A percentile compares a stretch with the other conserved stretches of the same genome.
Conservation (phyloP, 2,113 vertebrate species). For the Falcunculus frontatus region DNA sequence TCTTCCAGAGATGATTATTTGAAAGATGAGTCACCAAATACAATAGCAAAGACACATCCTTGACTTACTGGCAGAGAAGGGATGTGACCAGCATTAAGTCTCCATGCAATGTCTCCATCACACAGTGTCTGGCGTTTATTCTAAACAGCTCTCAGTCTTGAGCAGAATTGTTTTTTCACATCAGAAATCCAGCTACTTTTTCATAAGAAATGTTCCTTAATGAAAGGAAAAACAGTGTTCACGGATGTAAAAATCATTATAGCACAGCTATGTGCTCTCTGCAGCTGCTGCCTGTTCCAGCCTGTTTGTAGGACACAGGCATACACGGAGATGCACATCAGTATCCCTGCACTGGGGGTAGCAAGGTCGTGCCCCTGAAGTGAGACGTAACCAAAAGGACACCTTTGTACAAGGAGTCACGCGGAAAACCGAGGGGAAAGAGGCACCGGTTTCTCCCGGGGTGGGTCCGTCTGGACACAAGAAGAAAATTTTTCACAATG, state of each 20-base stretch:
- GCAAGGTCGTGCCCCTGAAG: not conserved
- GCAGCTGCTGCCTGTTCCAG: not conserved
- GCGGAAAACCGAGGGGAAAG: not conserved
- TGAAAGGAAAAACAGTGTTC: not conserved
- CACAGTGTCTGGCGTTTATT: constrained; percentile 44
- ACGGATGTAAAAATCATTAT: not conserved
- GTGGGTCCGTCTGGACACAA: not conserved
- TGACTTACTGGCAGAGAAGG: constrained; percentile 51
- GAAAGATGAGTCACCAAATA: constrained; percentile 65
- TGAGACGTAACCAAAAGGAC: not conserved
- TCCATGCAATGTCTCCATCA: constrained; percentile 47
- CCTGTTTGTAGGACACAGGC: not conserved
- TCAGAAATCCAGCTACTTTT: constrained; percentile 27
- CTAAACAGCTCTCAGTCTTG: constrained; percentile 48
- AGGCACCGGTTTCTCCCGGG: not conserved
- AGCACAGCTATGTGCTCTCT: not conserved
- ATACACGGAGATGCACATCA: not conserved
- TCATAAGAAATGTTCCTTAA: not conserved
- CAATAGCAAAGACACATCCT: constrained; percentile 64
- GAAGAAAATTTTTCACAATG: not conserved
- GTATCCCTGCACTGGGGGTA: not conserved
- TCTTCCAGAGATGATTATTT: constrained; percentile 50
- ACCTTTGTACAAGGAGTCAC: not conserved
- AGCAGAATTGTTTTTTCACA: constrained; percentile 1
- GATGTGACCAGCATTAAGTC: constrained; percentile 66